Conservation (phyloP, 2,113 vertebrate genomes). For the Scytalopus superciliaris region DNA sequence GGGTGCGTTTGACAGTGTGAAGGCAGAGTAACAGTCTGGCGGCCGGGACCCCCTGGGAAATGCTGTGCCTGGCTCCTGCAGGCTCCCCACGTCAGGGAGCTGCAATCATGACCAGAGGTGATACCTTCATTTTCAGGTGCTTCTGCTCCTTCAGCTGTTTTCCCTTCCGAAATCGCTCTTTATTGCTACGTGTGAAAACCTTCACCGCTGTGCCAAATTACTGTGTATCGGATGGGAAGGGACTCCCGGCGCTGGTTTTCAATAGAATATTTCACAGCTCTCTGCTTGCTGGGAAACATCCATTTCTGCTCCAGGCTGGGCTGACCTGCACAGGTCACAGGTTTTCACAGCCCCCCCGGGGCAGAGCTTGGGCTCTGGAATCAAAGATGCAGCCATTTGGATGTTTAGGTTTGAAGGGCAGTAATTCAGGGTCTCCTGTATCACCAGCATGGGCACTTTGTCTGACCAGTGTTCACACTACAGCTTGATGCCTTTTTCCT, state of each 20-base stretch:
- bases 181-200: constrained; percentile 33
- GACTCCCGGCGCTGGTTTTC: background rate
- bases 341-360: background rate
- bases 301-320: background rate
- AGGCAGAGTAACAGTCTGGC: constrained; percentile 34
- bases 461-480: background rate
- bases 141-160: constrained; percentile 5
- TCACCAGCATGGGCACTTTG: background rate
- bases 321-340: background rate
- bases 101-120: background rate
- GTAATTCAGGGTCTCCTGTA: background rate
- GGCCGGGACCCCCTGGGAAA: background rate
- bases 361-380: background rate
- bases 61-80: background rate
- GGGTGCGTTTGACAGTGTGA: background rate
- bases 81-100: background rate
- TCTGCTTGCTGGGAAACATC: background rate
- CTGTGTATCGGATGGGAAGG: background rate
- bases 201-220: constrained; percentile 9
- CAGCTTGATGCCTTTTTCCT: background rate
- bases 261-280: constrained; percentile 20
- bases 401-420: background rate
- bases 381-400: background rate
- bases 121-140: constrained; percentile 48
- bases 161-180: background rate